Evolutionary conservation across 2,113 vertebrate genomes (phyloP).

Genomic region (Hucho hucho): DNA sequence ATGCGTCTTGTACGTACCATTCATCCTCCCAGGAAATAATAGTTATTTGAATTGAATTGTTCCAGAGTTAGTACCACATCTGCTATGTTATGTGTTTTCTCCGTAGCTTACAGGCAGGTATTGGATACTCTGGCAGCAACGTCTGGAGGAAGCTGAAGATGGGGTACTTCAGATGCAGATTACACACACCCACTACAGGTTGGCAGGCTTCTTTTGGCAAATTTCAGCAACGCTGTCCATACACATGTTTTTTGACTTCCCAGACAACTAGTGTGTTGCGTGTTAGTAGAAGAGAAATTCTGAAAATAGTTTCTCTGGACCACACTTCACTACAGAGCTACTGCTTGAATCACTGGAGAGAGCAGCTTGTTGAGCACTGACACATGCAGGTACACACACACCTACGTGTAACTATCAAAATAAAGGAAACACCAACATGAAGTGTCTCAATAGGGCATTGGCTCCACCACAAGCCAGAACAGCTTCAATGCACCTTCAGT

Average conservation of each 20-base stretch:
- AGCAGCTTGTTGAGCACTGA: conserved; percentile 46
- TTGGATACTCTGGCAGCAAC: conserved; percentile 80
- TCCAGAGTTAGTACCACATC: too few relatives aligned
- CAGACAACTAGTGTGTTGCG: too few relatives aligned
- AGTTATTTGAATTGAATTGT: too few relatives aligned
- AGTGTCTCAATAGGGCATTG: too few relatives aligned
- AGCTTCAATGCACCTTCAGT: too few relatives aligned
- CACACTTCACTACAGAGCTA: conserved; percentile 53
- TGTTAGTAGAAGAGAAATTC: too few relatives aligned
- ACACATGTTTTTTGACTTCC: too few relatives aligned
- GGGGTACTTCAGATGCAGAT: conserved; percentile 49
- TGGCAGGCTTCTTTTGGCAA: not conserved
- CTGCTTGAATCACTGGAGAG: conserved; percentile 61
- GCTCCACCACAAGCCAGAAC: too few relatives aligned
- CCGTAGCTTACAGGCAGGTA: conserved; percentile 73
- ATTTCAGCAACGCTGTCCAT: too few relatives aligned
- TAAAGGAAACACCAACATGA: too few relatives aligned
- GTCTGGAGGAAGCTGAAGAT: conserved; percentile 80
- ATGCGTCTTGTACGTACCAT: too few relatives aligned
- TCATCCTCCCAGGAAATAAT: too few relatives aligned
- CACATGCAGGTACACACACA: conserved; percentile 53
- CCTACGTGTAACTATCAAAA: not conserved
- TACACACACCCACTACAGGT: conserved; percentile 77
- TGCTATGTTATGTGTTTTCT: conserved; percentile 9
- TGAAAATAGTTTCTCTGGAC: not conserved